Base-by-base conservation (phyloP, 2,888 invertebrate species). In the Caenorhabditis sulstoni region DNA sequence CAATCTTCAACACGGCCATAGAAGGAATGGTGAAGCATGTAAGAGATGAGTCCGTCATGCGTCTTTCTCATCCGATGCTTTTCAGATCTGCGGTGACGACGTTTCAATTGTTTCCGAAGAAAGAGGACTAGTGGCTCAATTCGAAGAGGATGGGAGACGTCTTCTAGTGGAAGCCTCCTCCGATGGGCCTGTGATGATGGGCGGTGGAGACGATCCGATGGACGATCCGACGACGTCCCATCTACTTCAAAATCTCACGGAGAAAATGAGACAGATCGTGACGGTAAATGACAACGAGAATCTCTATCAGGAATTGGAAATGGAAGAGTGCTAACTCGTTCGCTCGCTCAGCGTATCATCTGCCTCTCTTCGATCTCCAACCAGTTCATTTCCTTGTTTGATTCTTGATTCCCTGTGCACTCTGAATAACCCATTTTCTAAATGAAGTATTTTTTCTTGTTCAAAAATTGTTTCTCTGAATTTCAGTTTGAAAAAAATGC, bases 1-100 rank as follows among this genome's bases (percentile, higher is more conserved):
- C 71, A n/a, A 58, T 49, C 0, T 76, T 80, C 39, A 52, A 49
- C 11, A 20, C 45, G n/a, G 66, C 76, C 1, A 35, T 81, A 1
- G 71, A 77, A 53, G 76, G 78, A 52, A 77, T 78, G 75, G 66
- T 81, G n/a, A 68, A 76, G 41, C 75, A 81, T 62, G 81, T 81
- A n/a, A 77, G 68, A 14, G 29, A 29, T 29, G 3, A 29, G 7
- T 29, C 29, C 29, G 29, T 23, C 49, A 41, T 44, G 7, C 11
- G 11, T 4, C 8, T n/a, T 59, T 47, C 7, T 62, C 16, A 18
- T 35, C 37, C n/a, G n/a, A n/a, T n/a, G n/a, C 41, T 3, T 41
- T 74, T n/a, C 53, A 82, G 82, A 76, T 82, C 18, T 81, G 82
- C 44, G 83, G 83, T n/a, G 79, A 81, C 8, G 81, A 81, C 16